Evolutionary conservation across 1,140 invertebrate species (phyloP), one percentile per base, ranked within the genome.

Genomic region (Drosophila kanapiae): DNA sequence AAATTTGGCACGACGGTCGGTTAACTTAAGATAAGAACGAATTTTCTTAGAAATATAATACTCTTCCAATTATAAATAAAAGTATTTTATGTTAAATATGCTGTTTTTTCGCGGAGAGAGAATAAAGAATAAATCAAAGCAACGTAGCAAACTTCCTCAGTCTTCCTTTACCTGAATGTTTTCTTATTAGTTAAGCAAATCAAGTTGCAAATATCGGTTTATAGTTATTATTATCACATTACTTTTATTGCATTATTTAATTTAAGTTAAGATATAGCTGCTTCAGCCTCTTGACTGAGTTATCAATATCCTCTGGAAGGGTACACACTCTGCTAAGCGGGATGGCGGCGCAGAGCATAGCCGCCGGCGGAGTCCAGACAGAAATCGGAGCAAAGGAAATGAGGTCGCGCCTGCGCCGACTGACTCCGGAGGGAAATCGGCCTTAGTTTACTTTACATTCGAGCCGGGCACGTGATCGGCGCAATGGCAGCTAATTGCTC

Each of bases 361-460:
- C 71, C 71, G 18, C 37, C 31, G 27, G 62, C 56, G 6, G 14
- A 43, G 62, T 69, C 62, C 47, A 69, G 62, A 69, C 45, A 18
- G 45, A 65, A 67, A 69, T 51, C 65, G 47, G 65, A 65, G 51
- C 48, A 75, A 42, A 42, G 59, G 37, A 79, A 84, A 83, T 56
- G 76, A 75, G 77, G 76, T 82, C 70, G 80, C 80, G 80, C 80
- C 82, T 83, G 80, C 80, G 80, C 49, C 56, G 69, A 48, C 13
- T 33, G 59, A 23, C 48, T 56, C 27, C 57, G n/a, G 27, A 57
- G 16, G 57, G 27, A 60, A 56, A 58, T 45, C 51, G 54, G 54
- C 63, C 38, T 72, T 47, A 64, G 53, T 49, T 57, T 51, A 35
- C 29, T 59, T 49, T 59, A 18, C 14, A 49, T 59, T 59, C 40